A percentile compares a stretch with the other conserved stretches of the same genome.
phyloP scores from a whole-genome alignment of 2,113 vertebrate species.

The Pitta sordida region DNA sequence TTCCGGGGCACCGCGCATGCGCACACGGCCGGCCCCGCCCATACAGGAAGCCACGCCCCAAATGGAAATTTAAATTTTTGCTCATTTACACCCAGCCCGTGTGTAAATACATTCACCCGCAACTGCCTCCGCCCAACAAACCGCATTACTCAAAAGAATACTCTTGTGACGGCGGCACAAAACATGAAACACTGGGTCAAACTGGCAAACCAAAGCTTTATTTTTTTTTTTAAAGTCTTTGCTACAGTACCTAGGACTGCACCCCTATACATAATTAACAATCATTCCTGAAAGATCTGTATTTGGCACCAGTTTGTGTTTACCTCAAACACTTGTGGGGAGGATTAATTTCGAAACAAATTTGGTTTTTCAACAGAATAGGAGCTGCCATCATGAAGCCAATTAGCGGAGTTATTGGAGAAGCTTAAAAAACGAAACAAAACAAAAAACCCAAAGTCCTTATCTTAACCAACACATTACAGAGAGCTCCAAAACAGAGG shows the following conservation, averaged over 20 bases:
- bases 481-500: slow-evolving; percentile 65
- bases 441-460: background rate
- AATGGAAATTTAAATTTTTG: too few relatives aligned
- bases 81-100: too few relatives aligned
- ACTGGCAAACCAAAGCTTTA: slow-evolving; percentile 69
- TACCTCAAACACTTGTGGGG: slow-evolving; percentile 60
- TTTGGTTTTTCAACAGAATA: slow-evolving; percentile 33
- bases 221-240: slow-evolving; percentile 56
- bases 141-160: background rate
- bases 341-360: slow-evolving; percentile 41
- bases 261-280: slow-evolving; percentile 61
- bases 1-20: too few relatives aligned
- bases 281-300: slow-evolving; percentile 68
- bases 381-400: slow-evolving; percentile 48
- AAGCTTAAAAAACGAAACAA: slow-evolving; percentile 42
- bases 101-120: slow-evolving; percentile 6
- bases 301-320: slow-evolving; percentile 78
- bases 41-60: too few relatives aligned
- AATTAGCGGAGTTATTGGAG: slow-evolving; percentile 54
- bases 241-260: slow-evolving; percentile 67
- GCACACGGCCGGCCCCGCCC: too few relatives aligned
- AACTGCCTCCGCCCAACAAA: background rate
- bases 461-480: slow-evolving; percentile 65
- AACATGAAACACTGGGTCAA: slow-evolving; percentile 39
- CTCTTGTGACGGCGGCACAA: slow-evolving; percentile 22